Conservation (phyloP, 2,888 invertebrate species). For the Watsonalla binaria region DNA sequence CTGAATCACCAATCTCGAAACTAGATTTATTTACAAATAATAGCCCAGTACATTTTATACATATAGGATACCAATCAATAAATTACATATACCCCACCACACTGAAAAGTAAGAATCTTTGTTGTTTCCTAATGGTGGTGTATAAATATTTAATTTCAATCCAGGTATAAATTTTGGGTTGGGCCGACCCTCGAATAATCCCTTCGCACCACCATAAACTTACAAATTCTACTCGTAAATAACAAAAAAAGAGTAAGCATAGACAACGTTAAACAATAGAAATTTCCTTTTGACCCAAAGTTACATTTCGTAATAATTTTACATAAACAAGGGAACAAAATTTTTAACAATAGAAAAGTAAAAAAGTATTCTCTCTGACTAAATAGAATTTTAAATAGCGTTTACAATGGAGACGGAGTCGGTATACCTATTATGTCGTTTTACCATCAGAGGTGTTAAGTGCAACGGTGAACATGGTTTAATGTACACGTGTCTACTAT, state of each 20-base stretch:
- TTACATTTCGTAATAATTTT: constrained; percentile 21
- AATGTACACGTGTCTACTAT: background rate
- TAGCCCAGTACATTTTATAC: no score
- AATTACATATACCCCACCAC: no score
- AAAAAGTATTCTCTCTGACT: constrained; percentile 9
- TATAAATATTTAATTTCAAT: background rate
- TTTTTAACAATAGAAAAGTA: constrained; percentile 22
- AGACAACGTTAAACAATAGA: constrained; percentile 19
- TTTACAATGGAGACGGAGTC: background rate
- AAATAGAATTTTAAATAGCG: constrained; percentile 10
- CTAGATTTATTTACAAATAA: no score
- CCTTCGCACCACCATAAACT: constrained; percentile 12
- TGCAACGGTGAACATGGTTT: background rate
- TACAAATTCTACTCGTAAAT: constrained; percentile 10
- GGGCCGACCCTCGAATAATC: constrained; percentile 14
- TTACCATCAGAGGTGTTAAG: background rate
- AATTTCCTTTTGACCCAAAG: constrained; percentile 25
- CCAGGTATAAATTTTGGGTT: background rate
- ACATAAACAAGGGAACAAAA: constrained; percentile 20
- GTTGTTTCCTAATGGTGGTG: no score
- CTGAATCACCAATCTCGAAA: no score
- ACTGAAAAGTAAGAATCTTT: no score
- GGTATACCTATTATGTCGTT: background rate
- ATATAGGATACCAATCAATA: no score
- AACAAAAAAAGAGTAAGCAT: constrained; percentile 6